phyloP scores from a whole-genome alignment of 2,797 vertebrate genomes.

The Myripristis jacobus region DNA sequence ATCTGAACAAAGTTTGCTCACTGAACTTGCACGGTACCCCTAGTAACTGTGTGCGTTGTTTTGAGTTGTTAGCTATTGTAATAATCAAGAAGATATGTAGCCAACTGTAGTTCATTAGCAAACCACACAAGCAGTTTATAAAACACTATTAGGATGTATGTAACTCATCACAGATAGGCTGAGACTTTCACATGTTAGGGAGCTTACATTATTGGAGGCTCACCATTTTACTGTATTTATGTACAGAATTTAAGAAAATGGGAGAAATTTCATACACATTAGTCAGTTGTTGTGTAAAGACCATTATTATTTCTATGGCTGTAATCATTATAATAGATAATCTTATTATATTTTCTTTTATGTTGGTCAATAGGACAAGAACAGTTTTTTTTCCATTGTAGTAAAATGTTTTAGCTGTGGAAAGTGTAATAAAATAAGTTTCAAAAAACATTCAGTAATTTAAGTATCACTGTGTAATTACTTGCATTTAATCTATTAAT shows the following conservation, averaged over 20 bases:
- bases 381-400: constrained; percentile 57
- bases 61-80: constrained; percentile 48
- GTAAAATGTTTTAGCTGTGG: constrained; percentile 66
- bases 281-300: constrained; percentile 66
- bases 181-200: constrained; percentile 59
- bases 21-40: constrained; percentile 6
- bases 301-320: constrained; percentile 49
- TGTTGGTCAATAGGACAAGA: constrained; percentile 64
- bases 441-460: constrained; percentile 66
- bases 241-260: constrained; percentile 64
- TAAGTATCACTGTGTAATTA: constrained; percentile 70
- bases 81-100: constrained; percentile 38
- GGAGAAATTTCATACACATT: constrained; percentile 56
- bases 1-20: background rate
- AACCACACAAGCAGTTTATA: constrained; percentile 54
- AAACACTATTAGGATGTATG: constrained; percentile 61
- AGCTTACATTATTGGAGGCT: constrained; percentile 59
- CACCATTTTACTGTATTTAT: constrained; percentile 67
- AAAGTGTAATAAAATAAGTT: constrained; percentile 62
- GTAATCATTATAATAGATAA: constrained; percentile 51
- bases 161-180: constrained; percentile 61
- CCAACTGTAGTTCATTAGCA: constrained; percentile 64
- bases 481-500: constrained; percentile 77
- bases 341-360: constrained; percentile 47
- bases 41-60: constrained; percentile 32